Percentiles rank a stretch among this genome's conserved stretches.
Conservation (phyloP, 1,140 invertebrate genomes). For the Nebria ingens region DNA sequence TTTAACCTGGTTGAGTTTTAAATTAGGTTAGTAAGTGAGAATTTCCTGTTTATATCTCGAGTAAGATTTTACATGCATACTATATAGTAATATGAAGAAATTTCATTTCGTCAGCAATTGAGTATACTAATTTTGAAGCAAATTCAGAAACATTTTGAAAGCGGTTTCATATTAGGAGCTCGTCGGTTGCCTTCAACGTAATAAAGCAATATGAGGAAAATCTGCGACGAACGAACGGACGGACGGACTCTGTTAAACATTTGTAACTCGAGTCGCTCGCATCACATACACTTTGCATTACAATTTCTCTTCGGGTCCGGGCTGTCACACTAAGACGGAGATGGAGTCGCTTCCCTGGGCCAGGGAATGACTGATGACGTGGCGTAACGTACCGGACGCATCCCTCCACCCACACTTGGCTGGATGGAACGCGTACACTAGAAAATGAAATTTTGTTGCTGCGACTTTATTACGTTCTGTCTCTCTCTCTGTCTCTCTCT, state of each 20-base stretch:
- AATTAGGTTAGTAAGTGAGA: no score
- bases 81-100: no score
- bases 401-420: neutral
- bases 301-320: constrained; percentile 2
- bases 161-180: neutral
- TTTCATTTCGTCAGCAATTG: no score
- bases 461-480: constrained; percentile 22
- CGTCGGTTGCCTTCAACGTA: neutral
- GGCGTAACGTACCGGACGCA: neutral
- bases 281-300: constrained; percentile 8
- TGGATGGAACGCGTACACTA: constrained; percentile 11
- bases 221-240: neutral
- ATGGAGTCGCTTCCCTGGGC: neutral
- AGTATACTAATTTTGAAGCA: no score
- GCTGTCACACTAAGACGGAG: no score
- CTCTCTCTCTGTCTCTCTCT: constrained; percentile 16
- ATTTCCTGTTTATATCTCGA: no score
- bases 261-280: neutral
- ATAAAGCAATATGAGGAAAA: neutral
- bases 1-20: no score
- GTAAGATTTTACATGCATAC: no score
- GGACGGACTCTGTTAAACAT: neutral
- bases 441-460: constrained; percentile 32
- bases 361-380: constrained; percentile 6
- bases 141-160: no score